These are phyloP conservation scores for Steinernema feltiae DNA, from an alignment of 1,140 invertebrate species.

Conservation along the genomic window DNA sequence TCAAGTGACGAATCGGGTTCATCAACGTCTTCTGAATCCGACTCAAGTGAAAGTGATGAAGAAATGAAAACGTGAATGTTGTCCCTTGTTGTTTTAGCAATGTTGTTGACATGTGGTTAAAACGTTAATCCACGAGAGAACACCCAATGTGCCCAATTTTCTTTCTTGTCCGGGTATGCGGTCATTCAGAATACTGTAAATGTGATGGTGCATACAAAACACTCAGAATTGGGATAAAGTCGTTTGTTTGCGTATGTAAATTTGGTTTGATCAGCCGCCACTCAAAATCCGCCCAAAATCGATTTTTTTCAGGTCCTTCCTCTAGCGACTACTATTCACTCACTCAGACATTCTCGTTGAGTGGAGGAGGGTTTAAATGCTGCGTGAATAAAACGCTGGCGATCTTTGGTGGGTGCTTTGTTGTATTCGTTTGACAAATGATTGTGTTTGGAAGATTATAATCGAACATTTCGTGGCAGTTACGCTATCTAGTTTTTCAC, in stretches of 20 bases:
- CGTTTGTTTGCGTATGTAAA: background rate
- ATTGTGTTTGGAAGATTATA: background rate
- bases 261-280: background rate
- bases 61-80: background rate
- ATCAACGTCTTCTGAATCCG: conserved; percentile 18
- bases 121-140: too few relatives aligned
- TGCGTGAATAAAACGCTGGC: background rate
- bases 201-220: too few relatives aligned
- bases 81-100: background rate
- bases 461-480: too few relatives aligned
- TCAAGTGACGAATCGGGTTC: conserved; percentile 28
- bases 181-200: too few relatives aligned
- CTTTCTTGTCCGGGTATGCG: too few relatives aligned
- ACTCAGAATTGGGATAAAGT: too few relatives aligned
- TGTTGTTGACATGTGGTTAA: too few relatives aligned
- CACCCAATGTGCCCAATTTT: too few relatives aligned
- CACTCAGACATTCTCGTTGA: background rate
- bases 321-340: background rate
- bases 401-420: background rate
- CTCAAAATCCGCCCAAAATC: background rate
- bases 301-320: background rate
- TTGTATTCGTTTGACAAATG: background rate
- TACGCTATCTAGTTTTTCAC: too few relatives aligned
- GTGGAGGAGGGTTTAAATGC: background rate
- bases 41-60: conserved; percentile 16